A percentile compares a stretch with the other conserved stretches of the same genome.
phyloP scores from a whole-genome alignment of 2,797 vertebrate species.

The Macroramphosus scolopax region DNA sequence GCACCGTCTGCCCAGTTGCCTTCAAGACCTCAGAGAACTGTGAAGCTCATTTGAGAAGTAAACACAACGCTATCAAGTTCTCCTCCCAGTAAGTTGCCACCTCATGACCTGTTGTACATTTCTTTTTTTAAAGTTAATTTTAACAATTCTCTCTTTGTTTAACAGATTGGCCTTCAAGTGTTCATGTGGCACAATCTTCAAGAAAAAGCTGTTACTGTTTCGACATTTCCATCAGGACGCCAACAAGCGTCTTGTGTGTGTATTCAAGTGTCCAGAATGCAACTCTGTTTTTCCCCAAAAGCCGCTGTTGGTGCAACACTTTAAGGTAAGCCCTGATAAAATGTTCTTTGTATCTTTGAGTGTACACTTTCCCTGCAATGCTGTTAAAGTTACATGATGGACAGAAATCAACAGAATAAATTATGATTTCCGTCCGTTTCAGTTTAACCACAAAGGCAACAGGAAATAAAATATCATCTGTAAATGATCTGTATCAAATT shows the following conservation, averaged over 20 bases:
- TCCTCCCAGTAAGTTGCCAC: slow-evolving; percentile 85
- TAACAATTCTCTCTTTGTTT: slow-evolving; percentile 3
- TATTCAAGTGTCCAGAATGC: slow-evolving; percentile 97
- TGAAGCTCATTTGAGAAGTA: slow-evolving; percentile 82
- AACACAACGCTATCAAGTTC: slow-evolving; percentile 77
- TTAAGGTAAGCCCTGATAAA: slow-evolving; percentile 86
- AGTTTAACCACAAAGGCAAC: no score
- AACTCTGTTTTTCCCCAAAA: slow-evolving; percentile 91
- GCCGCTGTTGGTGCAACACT: slow-evolving; percentile 89
- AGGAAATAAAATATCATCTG: no score
- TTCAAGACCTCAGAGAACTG: slow-evolving; percentile 89
- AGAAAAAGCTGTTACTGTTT: slow-evolving; percentile 90
- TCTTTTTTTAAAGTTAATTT: neutral
- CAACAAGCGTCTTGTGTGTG: slow-evolving; percentile 81
- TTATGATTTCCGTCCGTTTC: no score
- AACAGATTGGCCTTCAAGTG: slow-evolving; percentile 94
- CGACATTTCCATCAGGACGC: slow-evolving; percentile 92
- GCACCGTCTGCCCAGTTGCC: slow-evolving; percentile 91
- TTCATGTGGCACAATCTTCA: slow-evolving; percentile 93
- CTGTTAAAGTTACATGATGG: no score
- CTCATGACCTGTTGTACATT: neutral
- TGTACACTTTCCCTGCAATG: no score
- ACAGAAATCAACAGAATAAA: no score
- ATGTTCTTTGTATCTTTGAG: neutral
- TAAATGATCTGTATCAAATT: no score